Evolutionary conservation across 2,113 vertebrate genomes (phyloP).

Genomic region (Podilymbus podiceps): DNA sequence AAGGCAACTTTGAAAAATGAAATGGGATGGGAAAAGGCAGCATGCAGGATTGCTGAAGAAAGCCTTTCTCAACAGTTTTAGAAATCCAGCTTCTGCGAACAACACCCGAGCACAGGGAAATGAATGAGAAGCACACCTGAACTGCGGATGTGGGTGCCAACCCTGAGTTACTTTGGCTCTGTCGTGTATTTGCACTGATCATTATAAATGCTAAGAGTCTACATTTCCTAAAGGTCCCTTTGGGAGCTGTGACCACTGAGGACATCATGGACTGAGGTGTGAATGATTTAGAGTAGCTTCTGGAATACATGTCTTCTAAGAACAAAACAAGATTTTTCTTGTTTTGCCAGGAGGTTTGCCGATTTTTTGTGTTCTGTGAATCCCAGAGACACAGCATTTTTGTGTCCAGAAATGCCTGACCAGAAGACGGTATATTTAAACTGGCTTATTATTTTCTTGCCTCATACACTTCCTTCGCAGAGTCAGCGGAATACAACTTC

Average conservation of each 20-base stretch:
- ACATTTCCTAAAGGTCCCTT: neutral
- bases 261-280: neutral
- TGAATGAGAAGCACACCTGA: neutral
- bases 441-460: neutral
- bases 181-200: neutral
- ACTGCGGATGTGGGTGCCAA: neutral
- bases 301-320: neutral
- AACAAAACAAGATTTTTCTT: neutral
- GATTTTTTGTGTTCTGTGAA: neutral
- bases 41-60: neutral
- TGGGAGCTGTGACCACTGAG: neutral
- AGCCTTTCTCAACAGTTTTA: neutral
- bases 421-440: neutral
- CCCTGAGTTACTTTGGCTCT: neutral
- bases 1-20: neutral
- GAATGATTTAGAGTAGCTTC: neutral
- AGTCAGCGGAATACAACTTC: neutral
- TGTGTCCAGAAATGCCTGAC: neutral
- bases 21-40: neutral
- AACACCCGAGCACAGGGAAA: neutral
- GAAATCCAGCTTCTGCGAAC: neutral
- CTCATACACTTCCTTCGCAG: neutral
- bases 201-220: neutral
- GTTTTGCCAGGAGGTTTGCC: too few species aligned
- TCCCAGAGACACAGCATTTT: neutral